Conservation (phyloP, 2,113 vertebrate genomes). For the Anoplopoma fimbria region DNA sequence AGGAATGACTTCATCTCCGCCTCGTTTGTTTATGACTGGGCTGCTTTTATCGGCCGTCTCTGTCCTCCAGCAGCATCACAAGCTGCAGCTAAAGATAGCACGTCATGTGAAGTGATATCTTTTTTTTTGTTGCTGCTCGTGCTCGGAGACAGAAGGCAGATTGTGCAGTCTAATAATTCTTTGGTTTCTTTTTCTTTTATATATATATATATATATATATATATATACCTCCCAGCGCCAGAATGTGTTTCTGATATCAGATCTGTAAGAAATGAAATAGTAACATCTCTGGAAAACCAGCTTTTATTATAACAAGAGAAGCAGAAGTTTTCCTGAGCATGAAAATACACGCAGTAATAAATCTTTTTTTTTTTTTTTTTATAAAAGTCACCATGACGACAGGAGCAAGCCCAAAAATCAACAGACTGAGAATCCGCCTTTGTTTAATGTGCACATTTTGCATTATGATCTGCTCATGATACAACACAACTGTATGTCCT, state of each 20-base stretch:
- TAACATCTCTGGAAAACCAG: background rate
- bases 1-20: background rate
- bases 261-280: background rate
- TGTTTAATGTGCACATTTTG: too few relatives aligned
- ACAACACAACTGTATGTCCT: too few relatives aligned
- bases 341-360: background rate
- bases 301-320: background rate
- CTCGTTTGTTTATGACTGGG: conserved; percentile 42
- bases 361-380: too few relatives aligned
- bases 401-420: too few relatives aligned
- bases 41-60: conserved; percentile 43
- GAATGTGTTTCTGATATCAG: background rate
- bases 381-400: too few relatives aligned
- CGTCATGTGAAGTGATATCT: conserved; percentile 57
- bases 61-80: conserved; percentile 63
- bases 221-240: too few relatives aligned
- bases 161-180: conserved; percentile 35
- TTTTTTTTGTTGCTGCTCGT: conserved; percentile 24
- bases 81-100: conserved; percentile 60
- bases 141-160: conserved; percentile 23
- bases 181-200: background rate
- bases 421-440: too few relatives aligned
- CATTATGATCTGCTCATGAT: too few relatives aligned
- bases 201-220: too few relatives aligned
- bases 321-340: background rate